Evolutionary conservation across 2,797 vertebrate genomes (phyloP).

Genomic region (Schizothorax lantsangensis): DNA sequence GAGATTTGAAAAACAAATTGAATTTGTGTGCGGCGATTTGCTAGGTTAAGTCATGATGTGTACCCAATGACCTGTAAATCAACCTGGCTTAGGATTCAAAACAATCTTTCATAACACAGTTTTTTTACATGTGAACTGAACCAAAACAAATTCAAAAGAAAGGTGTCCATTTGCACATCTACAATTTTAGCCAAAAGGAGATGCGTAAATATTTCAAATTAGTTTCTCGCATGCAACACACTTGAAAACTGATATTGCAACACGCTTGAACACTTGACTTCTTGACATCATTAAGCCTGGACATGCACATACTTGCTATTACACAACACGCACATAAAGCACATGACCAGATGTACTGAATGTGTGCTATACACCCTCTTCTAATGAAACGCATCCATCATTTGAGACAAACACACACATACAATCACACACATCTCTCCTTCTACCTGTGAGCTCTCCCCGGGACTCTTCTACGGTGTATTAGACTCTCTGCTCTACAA

Average conservation of each 20-base stretch:
- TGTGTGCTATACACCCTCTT: background rate
- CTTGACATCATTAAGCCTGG: background rate
- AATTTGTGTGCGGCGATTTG: no score
- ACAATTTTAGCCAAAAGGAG: background rate
- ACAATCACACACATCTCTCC: slow-evolving; percentile 28
- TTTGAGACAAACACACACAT: background rate
- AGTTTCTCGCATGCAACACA: background rate
- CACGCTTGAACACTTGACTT: background rate
- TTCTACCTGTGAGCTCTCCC: slow-evolving; percentile 84
- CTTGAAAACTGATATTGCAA: background rate
- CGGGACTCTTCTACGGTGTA: slow-evolving; percentile 90
- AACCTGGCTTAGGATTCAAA: background rate
- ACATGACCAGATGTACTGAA: background rate
- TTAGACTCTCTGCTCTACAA: slow-evolving; percentile 94
- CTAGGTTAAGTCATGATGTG: background rate
- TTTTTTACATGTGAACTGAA: background rate
- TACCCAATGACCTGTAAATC: background rate
- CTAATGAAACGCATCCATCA: background rate
- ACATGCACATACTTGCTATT: slow-evolving; percentile 10
- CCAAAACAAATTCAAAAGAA: background rate
- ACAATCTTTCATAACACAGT: background rate
- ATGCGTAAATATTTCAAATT: background rate
- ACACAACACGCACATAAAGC: background rate
- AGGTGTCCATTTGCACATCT: background rate
- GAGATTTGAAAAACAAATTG: background rate